Evolutionary conservation across 1,140 invertebrate species (phyloP).

Genomic region (Sitobion miscanthi): DNA sequence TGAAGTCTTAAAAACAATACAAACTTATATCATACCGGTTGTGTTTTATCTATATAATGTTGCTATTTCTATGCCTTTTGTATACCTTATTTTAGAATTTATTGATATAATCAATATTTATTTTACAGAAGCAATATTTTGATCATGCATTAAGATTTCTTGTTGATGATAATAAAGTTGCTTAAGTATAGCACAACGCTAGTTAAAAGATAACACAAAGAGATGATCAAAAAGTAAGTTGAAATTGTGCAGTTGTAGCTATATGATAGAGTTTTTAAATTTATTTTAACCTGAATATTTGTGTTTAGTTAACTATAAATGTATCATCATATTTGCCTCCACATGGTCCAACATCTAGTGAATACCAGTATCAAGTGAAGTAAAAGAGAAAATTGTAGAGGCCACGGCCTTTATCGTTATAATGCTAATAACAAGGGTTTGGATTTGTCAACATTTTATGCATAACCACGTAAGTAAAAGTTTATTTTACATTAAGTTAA

Average conservation of each 20-base stretch:
- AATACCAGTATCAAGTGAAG: conserved; percentile 27
- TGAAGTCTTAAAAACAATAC: no score
- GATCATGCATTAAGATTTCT: conserved; percentile 47
- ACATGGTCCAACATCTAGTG: neutral
- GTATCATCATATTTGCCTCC: neutral
- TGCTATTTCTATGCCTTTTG: neutral
- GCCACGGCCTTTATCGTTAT: conserved; percentile 17
- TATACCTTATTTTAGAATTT: neutral
- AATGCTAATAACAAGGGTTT: conserved; percentile 37
- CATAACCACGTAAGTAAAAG: neutral
- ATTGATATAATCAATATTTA: neutral
- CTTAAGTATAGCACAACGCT: conserved; percentile 31
- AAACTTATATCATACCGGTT: no score
- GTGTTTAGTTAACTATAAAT: conserved; percentile 38
- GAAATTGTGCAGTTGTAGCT: neutral
- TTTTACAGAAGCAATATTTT: conserved; percentile 42
- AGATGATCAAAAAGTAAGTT: conserved; percentile 44
- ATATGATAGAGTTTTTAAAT: neutral
- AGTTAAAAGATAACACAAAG: conserved; percentile 49
- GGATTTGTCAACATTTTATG: conserved; percentile 36
- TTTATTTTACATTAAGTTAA: neutral
- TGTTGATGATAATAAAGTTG: conserved; percentile 37
- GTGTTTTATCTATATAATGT: neutral
- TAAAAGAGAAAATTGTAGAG: conserved; percentile 30
- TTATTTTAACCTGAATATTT: neutral